Evolutionary conservation across 2,888 invertebrate species (phyloP), one percentile per base, ranked within the genome.

Genomic region (Troides oblongomaculatus): DNA sequence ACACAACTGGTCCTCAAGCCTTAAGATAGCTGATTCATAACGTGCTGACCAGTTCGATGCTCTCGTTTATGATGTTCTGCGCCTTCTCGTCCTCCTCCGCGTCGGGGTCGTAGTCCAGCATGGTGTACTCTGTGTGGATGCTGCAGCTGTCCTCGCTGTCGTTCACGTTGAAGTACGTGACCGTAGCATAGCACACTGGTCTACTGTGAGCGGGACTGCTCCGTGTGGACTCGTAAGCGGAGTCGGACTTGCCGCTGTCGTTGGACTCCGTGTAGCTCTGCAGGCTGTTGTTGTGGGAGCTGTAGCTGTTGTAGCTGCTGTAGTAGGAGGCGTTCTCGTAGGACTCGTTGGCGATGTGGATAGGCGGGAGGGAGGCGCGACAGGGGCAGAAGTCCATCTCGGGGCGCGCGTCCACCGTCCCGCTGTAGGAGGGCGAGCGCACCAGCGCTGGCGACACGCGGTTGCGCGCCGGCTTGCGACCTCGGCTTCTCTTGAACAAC

Each of bases 121-220:
- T 79, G 0, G 92, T 92, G 76, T 88, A 91, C 72, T 92, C 92
- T 0, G 92, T 92, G 53, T 86, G 82, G 74, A 92, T 88, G 75
- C 92, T 92, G 81, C 89, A 88, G 74, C 87, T 90, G 68, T 92
- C 92, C 58, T 90, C 90, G 56, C 90, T 90, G 74, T 91, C 92
- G 62, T 89, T 90, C 0, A 90, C 88, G 69, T 90, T 90, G 78
- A 90, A 90, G 74, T 92, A 92, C 0, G 91, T 88, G 17, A 90
- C 90, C 0, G 92, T 89, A 1, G 91, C 90, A 74, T 90, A 90
- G 77, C 88, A 89, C 1, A 89, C 86, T 0, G 84, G 81, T 8
- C 87, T 75, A 0, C 80, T 76, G 30, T 84, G 76, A 0, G 84
- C 82, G 0, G 92, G 92, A 64, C 87, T 90, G 74, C 89, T 88